Conservation (phyloP, 2,113 vertebrate species). For the Atractosteus spatula region DNA sequence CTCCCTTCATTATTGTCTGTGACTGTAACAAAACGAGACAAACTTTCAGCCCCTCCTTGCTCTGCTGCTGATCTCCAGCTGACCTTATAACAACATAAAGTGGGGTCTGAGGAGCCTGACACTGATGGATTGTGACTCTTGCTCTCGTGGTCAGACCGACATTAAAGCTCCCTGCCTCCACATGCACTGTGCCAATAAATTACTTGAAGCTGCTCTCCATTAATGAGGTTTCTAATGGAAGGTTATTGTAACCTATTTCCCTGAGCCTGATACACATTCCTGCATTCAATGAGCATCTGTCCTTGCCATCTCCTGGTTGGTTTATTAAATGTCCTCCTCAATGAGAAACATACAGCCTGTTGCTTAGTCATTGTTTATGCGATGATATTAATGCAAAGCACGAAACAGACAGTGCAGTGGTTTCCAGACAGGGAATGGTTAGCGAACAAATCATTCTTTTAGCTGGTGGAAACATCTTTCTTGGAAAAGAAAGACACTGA, state of each 20-base stretch:
- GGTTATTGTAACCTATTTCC: constrained; percentile 27
- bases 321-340: neutral
- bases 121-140: constrained; percentile 11
- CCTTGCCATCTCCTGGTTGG: constrained; percentile 18
- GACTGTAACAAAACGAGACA: constrained; percentile 8
- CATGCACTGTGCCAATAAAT: constrained; percentile 22
- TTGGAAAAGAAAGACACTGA: no score
- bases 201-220: constrained; percentile 19
- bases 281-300: constrained; percentile 19
- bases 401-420: neutral
- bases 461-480: no score
- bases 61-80: neutral
- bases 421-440: no score
- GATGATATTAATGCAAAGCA: constrained; percentile 2
- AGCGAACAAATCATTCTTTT: no score
- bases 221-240: constrained; percentile 41
- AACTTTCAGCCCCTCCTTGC: neutral
- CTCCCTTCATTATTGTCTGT: no score
- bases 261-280: constrained; percentile 16
- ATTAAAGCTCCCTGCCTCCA: constrained; percentile 14
- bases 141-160: constrained; percentile 8
- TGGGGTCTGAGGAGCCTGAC: constrained; percentile 3
- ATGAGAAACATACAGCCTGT: neutral
- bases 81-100: constrained; percentile 10
- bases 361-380: constrained; percentile 9